phyloP scores from a whole-genome alignment of 2,888 invertebrate genomes.

The Caradrina clavipalpis region DNA sequence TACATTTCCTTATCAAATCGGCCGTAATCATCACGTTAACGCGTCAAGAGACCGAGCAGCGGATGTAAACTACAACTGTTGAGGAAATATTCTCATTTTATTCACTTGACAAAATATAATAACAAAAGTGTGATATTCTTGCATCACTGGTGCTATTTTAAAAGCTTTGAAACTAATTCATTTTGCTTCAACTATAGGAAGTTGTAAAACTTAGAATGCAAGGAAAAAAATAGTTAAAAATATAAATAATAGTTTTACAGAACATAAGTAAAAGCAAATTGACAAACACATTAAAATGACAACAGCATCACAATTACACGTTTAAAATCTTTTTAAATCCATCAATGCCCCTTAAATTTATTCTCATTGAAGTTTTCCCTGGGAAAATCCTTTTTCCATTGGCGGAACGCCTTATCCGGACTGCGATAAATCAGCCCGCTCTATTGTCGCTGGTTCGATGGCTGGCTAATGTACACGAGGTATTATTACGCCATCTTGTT shows the following conservation, averaged over 20 bases:
- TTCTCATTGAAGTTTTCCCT: constrained; percentile 76
- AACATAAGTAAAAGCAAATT: constrained; percentile 1
- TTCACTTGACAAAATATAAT: not conserved
- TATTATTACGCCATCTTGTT: constrained; percentile 75
- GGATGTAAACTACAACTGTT: constrained; percentile 25
- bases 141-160: not conserved
- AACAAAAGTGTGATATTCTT: not conserved
- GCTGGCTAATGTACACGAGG: constrained; percentile 80
- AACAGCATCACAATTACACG: constrained; percentile 60
- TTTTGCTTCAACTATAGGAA: no score
- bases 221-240: no score
- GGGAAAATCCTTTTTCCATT: constrained; percentile 82
- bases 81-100: not conserved
- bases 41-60: constrained; percentile 29
- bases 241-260: no score
- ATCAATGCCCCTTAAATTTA: constrained; percentile 78
- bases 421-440: constrained; percentile 81
- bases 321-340: constrained; percentile 67
- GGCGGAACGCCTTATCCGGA: constrained; percentile 78
- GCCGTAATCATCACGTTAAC: constrained; percentile 37
- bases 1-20: constrained; percentile 59
- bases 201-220: not conserved
- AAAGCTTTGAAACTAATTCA: not conserved
- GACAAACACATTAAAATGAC: constrained; percentile 17
- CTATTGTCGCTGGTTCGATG: constrained; percentile 79